These are phyloP conservation scores for Narcine bancroftii DNA, from an alignment of 2,113 vertebrate species.

Conservation along the genomic window DNA sequence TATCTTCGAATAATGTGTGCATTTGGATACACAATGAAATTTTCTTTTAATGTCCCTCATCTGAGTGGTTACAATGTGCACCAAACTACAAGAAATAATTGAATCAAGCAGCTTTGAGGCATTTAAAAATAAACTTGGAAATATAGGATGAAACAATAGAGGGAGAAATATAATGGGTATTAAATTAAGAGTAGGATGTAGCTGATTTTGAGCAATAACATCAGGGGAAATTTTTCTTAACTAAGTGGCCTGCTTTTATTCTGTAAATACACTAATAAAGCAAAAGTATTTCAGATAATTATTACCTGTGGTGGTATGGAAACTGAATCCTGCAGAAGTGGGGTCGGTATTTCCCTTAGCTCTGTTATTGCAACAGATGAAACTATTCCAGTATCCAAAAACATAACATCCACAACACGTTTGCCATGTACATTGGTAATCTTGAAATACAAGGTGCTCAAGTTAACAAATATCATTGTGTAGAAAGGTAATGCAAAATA, in stretches of 20 bases:
- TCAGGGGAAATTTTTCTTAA: not conserved
- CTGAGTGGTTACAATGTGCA: not conserved
- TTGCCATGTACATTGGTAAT: slow-evolving; percentile 74
- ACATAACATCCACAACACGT: slow-evolving; percentile 73
- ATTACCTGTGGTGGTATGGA: slow-evolving; percentile 80
- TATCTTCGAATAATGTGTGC: not conserved
- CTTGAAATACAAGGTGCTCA: slow-evolving; percentile 51
- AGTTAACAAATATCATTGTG: not conserved
- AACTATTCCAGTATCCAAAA: slow-evolving; percentile 71
- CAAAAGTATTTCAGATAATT: not conserved
- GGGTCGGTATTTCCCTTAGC: slow-evolving; percentile 74
- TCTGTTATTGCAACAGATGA: slow-evolving; percentile 80
- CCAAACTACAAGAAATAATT: not conserved
- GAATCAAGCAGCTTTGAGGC: not conserved
- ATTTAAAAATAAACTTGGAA: not conserved
- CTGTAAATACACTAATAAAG: not conserved
- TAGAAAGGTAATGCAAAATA: not conserved
- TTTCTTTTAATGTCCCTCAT: not conserved
- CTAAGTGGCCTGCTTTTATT: not conserved
- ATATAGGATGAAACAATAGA: too few species aligned
- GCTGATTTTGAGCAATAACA: not conserved
- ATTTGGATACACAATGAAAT: not conserved
- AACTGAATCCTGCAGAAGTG: slow-evolving; percentile 64
- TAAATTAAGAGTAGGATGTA: not conserved
- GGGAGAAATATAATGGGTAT: not conserved